phyloP scores from a whole-genome alignment of 2,888 invertebrate species.

The Drosophila mimetica region DNA sequence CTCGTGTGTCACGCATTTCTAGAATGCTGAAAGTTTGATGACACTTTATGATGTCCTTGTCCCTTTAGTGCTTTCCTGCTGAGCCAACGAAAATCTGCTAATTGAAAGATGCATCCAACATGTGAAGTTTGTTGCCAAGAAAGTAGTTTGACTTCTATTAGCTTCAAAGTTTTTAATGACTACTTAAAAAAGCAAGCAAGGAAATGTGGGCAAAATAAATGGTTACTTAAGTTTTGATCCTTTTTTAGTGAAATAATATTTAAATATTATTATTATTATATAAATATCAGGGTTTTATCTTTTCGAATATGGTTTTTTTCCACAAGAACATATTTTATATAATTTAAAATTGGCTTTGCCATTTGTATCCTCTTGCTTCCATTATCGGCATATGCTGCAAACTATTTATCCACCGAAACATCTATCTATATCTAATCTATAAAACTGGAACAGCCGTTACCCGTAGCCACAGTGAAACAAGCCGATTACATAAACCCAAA shows the following conservation, averaged over 20 bases:
- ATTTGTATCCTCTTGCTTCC: constrained; percentile 49
- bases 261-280: too few species aligned
- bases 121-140: constrained; percentile 31
- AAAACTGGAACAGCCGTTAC: constrained; percentile 42
- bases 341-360: constrained; percentile 27
- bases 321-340: too few species aligned
- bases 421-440: constrained; percentile 23
- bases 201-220: too few species aligned
- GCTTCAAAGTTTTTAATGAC: constrained; percentile 24
- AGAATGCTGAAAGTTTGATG: constrained; percentile 21
- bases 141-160: constrained; percentile 28
- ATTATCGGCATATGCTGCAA: constrained; percentile 43
- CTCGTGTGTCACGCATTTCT: constrained; percentile 22
- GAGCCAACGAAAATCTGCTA: constrained; percentile 60
- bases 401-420: constrained; percentile 44
- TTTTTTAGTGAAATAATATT: not conserved
- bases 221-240: not conserved
- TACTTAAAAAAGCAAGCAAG: not conserved
- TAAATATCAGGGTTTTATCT: too few species aligned
- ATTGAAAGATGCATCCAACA: constrained; percentile 63
- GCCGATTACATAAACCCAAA: constrained; percentile 55
- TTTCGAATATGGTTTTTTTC: too few species aligned
- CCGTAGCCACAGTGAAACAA: constrained; percentile 52
- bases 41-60: constrained; percentile 45
- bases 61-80: constrained; percentile 76